Evolutionary conservation across 1,140 invertebrate genomes (phyloP).

Genomic region (Heliconius eleuchia): DNA sequence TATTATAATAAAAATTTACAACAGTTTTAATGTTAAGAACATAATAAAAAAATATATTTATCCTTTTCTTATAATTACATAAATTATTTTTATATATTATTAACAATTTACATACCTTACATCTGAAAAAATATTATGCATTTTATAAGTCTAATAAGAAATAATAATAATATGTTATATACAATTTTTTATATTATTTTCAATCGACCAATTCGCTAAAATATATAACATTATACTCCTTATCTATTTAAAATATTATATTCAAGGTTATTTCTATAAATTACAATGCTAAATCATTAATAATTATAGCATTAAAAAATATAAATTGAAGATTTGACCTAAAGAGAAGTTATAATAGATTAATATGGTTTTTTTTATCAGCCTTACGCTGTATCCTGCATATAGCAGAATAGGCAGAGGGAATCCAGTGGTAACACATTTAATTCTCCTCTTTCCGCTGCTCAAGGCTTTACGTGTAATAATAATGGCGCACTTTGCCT

Average conservation of each 20-base stretch:
- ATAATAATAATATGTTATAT: neutral
- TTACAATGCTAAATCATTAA: neutral
- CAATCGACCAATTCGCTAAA: neutral
- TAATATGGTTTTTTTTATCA: neutral
- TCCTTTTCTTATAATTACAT: neutral
- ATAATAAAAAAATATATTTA: neutral
- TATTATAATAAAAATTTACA: neutral
- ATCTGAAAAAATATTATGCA: neutral
- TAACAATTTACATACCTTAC: neutral
- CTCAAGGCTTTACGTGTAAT: too few species aligned
- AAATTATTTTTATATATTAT: neutral
- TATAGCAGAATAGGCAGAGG: too few species aligned
- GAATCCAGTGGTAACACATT: too few species aligned
- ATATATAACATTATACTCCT: neutral
- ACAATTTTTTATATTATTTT: neutral
- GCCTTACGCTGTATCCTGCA: neutral
- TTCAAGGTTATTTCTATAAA: neutral
- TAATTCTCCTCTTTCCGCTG: too few species aligned
- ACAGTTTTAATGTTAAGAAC: neutral
- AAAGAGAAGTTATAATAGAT: neutral
- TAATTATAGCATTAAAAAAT: neutral
- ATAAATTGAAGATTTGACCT: neutral
- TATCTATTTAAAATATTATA: neutral
- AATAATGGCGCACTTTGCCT: too few species aligned
- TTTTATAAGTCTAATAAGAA: neutral